Evolutionary conservation across 1,140 invertebrate genomes (phyloP), one percentile per base, ranked within the genome.

Genomic region (Aphis gossypii): DNA sequence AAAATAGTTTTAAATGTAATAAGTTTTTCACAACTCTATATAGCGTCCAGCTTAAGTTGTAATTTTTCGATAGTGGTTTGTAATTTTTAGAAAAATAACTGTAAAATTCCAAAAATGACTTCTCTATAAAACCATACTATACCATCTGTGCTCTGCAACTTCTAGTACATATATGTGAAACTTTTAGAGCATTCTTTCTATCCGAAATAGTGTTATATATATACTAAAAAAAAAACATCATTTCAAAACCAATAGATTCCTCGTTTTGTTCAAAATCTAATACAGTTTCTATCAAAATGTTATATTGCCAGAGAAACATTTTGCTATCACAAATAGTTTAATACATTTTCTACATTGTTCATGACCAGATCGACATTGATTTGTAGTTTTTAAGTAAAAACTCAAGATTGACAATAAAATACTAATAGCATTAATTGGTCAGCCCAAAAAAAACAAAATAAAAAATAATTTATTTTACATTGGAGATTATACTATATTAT

Each of bases 171-270:
- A n/a, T 76, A 76, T 20, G 5, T n/a, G 30, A 76, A 76, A 76
- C 60, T 76, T 76, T 30, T 14, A 76, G 14, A 76, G 30, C 14
- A 76, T 76, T 76, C 30, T n/a, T 76, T 76, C 5, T 76, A n/a
- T 76, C 14, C n/a, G 11, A 76, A 18, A 76, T 5, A 14, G 60
- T n/a, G 2, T 76, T n/a, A n/a, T 76, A n/a, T 76, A 76, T 76
- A 76, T 76, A 76, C 30, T n/a, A 76, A 76, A 76, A 68, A 68
- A 41, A 68, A n/a, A 6, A n/a, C 14, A 76, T 76, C 3, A 76
- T 76, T 76, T 76, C 60, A n/a, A 76, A 76, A 76, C 60, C 60
- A 76, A 76, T 76, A 76, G 60, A 76, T 76, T 76, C 30, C 30
- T 68, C 9, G 60, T 11, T 56, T 68, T 11, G 30, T 76, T 76